A percentile compares a stretch with the other conserved stretches of the same genome.
Evolutionary conservation across 1,140 invertebrate species (phyloP).

Genomic region (Lysiphlebus fabarum): DNA sequence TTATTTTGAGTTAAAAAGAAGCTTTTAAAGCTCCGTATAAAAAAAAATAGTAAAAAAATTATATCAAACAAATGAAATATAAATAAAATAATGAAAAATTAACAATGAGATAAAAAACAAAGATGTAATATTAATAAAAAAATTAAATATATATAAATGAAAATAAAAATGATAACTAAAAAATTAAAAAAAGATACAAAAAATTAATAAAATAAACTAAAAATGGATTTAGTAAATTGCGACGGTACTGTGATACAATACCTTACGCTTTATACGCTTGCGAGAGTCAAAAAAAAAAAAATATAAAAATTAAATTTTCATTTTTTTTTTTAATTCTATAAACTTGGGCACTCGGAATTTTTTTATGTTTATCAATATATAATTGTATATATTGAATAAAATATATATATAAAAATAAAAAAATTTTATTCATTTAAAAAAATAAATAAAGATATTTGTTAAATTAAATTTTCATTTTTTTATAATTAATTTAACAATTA

Average conservation of each 20-base stretch:
- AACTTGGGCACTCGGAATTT: no score
- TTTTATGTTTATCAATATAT: no score
- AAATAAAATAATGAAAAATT: background rate
- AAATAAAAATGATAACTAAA: slow-evolving; percentile 3
- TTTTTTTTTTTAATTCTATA: no score
- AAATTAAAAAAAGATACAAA: background rate
- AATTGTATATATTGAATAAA: no score
- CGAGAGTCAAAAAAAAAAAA: no score
- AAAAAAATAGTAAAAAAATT: slow-evolving; percentile 2
- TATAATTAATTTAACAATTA: no score
- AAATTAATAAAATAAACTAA: background rate
- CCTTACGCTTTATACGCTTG: no score
- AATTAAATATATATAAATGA: slow-evolving; percentile 9
- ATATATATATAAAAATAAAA: no score
- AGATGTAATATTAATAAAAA: slow-evolving; percentile 2
- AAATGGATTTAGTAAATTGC: background rate
- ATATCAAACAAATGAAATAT: background rate
- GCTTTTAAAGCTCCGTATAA: background rate
- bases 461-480: no score
- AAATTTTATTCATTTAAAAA: no score
- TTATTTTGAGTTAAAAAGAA: background rate
- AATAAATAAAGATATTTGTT: no score
- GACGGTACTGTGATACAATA: slow-evolving; percentile 5
- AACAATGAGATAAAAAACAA: slow-evolving; percentile 2
- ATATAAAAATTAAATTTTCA: no score